Evolutionary conservation across 2,113 vertebrate species (phyloP).

Genomic region (Prunella fulvescens): DNA sequence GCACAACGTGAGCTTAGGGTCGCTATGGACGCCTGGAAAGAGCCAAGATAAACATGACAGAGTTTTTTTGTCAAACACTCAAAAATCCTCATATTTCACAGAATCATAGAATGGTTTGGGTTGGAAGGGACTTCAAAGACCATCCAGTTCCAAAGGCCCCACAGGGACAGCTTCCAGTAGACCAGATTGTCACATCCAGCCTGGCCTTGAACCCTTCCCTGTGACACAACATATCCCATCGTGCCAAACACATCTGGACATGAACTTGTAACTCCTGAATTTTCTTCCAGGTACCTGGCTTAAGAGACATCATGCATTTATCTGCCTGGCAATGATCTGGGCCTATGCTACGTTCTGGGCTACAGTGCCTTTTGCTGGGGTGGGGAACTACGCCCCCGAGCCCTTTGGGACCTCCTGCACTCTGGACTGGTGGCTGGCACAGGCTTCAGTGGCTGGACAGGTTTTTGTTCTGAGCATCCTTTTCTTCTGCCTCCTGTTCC

Average conservation of each 20-base stretch:
- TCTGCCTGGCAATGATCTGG: slow-evolving; percentile 85
- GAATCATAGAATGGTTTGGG: neutral
- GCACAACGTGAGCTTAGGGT: accelerated
- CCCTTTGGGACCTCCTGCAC: slow-evolving; percentile 96
- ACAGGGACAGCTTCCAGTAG: neutral
- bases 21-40: neutral
- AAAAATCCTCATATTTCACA: neutral
- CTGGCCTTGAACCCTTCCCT: neutral
- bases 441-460: slow-evolving; percentile 85
- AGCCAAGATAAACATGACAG: neutral
- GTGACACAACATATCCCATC: accelerated
- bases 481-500: slow-evolving; percentile 93
- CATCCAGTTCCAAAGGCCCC: neutral
- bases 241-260: neutral
- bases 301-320: slow-evolving; percentile 86
- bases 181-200: neutral
- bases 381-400: slow-evolving; percentile 89
- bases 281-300: slow-evolving; percentile 86
- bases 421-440: slow-evolving; percentile 94
- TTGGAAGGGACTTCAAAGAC: neutral
- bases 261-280: neutral
- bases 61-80: neutral
- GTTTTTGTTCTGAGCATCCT: slow-evolving; percentile 89
- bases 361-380: slow-evolving; percentile 89
- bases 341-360: slow-evolving; percentile 90